Evolutionary conservation across 2,888 invertebrate species (phyloP).

Genomic region (Parthenolecanium corni): DNA sequence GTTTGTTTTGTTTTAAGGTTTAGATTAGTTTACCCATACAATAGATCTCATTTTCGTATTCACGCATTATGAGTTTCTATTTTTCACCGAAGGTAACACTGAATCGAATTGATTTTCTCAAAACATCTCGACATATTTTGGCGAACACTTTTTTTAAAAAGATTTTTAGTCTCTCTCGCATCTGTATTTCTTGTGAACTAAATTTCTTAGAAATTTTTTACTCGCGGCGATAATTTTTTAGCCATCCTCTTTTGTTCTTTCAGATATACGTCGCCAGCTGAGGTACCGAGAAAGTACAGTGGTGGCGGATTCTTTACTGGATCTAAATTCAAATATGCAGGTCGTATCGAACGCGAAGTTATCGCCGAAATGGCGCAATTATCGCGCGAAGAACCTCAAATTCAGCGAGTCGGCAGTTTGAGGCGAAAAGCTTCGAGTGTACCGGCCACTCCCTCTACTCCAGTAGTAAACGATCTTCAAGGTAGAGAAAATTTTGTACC

Average conservation of each 20-base stretch:
- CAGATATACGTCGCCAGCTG: constrained; percentile 74
- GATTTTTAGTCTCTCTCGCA: no score
- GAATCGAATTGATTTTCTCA: no score
- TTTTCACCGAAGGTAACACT: no score
- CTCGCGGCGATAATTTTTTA: no score
- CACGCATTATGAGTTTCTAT: not conserved
- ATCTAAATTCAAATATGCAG: constrained; percentile 80
- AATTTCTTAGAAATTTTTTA: no score
- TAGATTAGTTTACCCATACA: no score
- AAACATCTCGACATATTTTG: no score
- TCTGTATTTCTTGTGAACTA: no score
- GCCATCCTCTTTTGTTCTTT: not conserved
- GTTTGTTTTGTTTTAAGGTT: not conserved
- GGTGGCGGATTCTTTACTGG: constrained; percentile 89
- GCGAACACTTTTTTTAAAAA: no score
- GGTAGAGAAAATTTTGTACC: no score
- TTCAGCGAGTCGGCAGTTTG: constrained; percentile 43
- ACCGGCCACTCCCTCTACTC: constrained; percentile 76
- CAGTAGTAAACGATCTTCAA: constrained; percentile 51
- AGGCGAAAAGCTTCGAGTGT: constrained; percentile 73
- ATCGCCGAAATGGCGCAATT: constrained; percentile 57
- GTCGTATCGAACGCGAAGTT: constrained; percentile 83
- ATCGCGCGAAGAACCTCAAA: constrained; percentile 45
- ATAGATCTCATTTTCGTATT: not conserved
- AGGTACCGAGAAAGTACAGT: constrained; percentile 69